These are phyloP conservation scores for Melanerpes formicivorus DNA, from an alignment of 2,113 vertebrate genomes.

Conservation along the genomic window DNA sequence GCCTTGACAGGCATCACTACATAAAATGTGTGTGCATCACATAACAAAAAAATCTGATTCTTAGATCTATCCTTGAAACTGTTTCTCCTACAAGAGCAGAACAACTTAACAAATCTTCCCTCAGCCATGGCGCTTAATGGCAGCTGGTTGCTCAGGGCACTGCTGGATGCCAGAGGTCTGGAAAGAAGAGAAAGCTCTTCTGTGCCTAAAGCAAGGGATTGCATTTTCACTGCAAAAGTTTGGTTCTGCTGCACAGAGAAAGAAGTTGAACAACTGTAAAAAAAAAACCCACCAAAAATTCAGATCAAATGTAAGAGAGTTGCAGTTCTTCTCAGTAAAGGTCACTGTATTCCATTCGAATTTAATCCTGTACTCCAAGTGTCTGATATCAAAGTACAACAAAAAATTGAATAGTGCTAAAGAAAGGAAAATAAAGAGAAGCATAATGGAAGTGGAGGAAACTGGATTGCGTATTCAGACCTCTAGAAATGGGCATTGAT, in stretches of 20 bases:
- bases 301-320: not conserved
- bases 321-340: not conserved
- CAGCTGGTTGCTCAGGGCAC: not conserved
- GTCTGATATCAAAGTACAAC: not conserved
- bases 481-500: not conserved
- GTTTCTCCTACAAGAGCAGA: not conserved
- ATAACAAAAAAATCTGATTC: not conserved
- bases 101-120: not conserved
- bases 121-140: not conserved
- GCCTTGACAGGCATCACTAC: not conserved
- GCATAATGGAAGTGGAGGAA: not conserved
- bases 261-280: not conserved
- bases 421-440: not conserved
- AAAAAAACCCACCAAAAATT: not conserved
- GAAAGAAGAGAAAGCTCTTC: not conserved
- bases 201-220: not conserved
- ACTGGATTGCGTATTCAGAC: conserved; percentile 10
- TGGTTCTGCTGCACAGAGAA: not conserved
- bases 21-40: not conserved
- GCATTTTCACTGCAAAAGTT: not conserved
- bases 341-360: not conserved
- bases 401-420: not conserved
- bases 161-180: not conserved
- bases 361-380: not conserved
- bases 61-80: not conserved